phyloP scores from a whole-genome alignment of 2,888 invertebrate genomes.

The Drosophila colorata region DNA sequence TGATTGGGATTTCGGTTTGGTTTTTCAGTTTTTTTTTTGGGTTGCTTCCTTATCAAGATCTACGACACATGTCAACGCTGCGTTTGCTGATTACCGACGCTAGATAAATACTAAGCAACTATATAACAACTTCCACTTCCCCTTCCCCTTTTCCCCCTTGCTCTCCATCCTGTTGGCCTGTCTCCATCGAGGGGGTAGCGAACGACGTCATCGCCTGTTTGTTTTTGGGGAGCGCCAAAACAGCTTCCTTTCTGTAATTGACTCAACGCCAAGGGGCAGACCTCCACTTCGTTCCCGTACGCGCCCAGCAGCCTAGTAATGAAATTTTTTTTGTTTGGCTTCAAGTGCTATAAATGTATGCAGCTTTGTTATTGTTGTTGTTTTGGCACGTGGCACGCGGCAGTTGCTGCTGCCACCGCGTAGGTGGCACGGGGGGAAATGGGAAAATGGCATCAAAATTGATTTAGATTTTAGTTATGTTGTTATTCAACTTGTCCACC shows the following conservation, averaged over 20 bases:
- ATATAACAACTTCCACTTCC: constrained; percentile 48
- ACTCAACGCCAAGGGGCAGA: constrained; percentile 66
- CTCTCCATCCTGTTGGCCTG: constrained; percentile 4
- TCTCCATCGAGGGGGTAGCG: constrained; percentile 17
- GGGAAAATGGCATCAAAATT: constrained; percentile 61
- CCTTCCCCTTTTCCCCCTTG: background rate
- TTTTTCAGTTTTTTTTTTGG: constrained; percentile 21
- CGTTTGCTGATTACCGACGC: constrained; percentile 58
- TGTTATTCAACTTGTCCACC: constrained; percentile 41
- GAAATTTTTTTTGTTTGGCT: constrained; percentile 71
- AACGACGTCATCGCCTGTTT: constrained; percentile 55
- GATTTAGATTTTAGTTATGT: constrained; percentile 75
- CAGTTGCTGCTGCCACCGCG: constrained; percentile 51
- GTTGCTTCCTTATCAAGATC: constrained; percentile 69
- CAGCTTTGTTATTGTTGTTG: constrained; percentile 53
- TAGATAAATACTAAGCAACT: constrained; percentile 75
- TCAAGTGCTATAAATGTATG: constrained; percentile 59
- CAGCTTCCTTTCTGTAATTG: constrained; percentile 74
- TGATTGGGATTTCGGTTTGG: constrained; percentile 24
- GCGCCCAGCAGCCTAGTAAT: constrained; percentile 47
- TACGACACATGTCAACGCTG: constrained; percentile 70
- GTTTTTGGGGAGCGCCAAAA: constrained; percentile 43
- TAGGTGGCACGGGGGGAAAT: constrained; percentile 12
- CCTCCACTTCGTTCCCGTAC: background rate
- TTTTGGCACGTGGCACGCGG: constrained; percentile 67